Evolutionary conservation across 2,797 vertebrate species (phyloP), one percentile per base, ranked within the genome.

Genomic region (Xyrichtys novacula): DNA sequence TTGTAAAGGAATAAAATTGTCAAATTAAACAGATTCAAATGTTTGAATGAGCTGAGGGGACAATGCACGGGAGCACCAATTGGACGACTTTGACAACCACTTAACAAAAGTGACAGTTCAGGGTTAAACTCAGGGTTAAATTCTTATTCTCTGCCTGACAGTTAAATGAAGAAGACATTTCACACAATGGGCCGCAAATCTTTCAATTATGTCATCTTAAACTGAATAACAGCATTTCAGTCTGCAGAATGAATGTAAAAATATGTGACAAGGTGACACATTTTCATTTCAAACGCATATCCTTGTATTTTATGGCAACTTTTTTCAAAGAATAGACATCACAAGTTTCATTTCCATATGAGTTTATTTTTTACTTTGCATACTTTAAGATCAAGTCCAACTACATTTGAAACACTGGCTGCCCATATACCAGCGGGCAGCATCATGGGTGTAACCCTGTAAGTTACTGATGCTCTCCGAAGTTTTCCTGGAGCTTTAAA

Each of bases 401-500:
- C 7, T 28, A 4, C 60, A 61, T 44, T 16, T 43, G 23, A 20
- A 34, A 23, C 2, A 19, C 23, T 32, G 26, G 11, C 46, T 23
- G 39, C 28, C 25, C 32, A 19, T 20, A 47, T 54, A 46, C 42
- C 47, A 47, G 47, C 28, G 43, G 56, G 44, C 44, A 56, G 40
- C 64, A 63, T 58, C 32, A 39, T 31, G 40, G 17, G 16, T 36
- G 26, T 48, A 66, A 65, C 62, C 17, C 17, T 31, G 22, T 23
- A 7, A 43, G 40, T 53, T 38, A 64, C 28, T 9, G 20, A 42
- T 56, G 22, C 36, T 61, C 54, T 55, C 2, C 31, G 20, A 62
- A 69, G 42, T 47, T 40, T 40, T 74, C 28, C 6, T 71, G 19
- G 5, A 48, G 76, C 52, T 59, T 81, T 73, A 52, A 65, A 77